These are phyloP conservation scores for Menura novaehollandiae DNA, from an alignment of 2,113 vertebrate species.

Conservation along the genomic window DNA sequence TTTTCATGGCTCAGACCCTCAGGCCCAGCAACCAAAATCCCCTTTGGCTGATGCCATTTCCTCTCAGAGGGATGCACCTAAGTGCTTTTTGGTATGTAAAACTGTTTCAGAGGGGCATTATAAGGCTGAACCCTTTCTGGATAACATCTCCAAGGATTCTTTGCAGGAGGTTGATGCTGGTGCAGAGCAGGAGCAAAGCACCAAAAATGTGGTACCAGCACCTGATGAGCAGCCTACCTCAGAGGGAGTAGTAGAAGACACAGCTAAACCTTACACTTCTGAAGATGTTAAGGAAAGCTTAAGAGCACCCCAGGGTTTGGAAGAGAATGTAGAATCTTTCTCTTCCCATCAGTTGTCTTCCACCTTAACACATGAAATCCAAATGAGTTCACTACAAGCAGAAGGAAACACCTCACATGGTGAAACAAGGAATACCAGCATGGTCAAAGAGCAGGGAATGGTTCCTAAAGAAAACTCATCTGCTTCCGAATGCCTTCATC, in stretches of 20 bases:
- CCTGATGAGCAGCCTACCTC: background rate
- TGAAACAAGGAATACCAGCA: background rate
- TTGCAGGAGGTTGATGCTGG: background rate
- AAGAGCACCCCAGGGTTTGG: background rate
- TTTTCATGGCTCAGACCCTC: background rate
- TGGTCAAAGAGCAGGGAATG: background rate
- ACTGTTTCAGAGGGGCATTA: constrained; percentile 42
- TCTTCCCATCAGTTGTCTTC: background rate
- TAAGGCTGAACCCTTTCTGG: background rate
- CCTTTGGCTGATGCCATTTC: background rate
- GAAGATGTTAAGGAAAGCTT: background rate
- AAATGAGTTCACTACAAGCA: background rate
- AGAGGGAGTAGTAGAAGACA: background rate
- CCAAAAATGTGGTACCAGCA: background rate
- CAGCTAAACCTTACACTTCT: background rate
- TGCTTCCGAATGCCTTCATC: background rate
- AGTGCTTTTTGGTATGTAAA: constrained; percentile 47
- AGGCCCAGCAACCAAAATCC: background rate
- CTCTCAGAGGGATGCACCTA: background rate
- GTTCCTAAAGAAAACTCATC: background rate
- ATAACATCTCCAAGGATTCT: background rate
- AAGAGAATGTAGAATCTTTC: background rate
- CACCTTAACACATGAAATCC: background rate
- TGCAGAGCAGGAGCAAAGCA: background rate
- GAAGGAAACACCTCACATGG: background rate